These are phyloP conservation scores for Gorsachius magnificus DNA, from an alignment of 2,797 vertebrate genomes.

Conservation along the genomic window DNA sequence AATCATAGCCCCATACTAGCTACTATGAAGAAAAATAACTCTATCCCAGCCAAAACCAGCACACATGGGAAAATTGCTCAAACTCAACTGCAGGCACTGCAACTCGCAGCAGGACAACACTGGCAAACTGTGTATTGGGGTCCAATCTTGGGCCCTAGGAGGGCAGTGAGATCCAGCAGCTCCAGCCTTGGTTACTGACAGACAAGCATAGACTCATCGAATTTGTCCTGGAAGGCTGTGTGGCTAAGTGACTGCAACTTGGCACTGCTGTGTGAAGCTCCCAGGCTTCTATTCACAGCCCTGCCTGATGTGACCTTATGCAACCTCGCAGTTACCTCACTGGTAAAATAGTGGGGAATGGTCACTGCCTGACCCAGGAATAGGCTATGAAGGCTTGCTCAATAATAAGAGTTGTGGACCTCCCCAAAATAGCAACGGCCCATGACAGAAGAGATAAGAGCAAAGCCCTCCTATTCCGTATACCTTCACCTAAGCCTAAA, in stretches of 20 bases:
- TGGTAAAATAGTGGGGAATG: slow-evolving; percentile 21
- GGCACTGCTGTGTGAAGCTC: slow-evolving; percentile 27
- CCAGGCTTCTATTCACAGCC: slow-evolving; percentile 58
- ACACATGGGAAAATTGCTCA: background rate
- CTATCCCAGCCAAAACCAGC: too few species aligned
- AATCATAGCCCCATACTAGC: too few species aligned
- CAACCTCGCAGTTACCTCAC: slow-evolving; percentile 54
- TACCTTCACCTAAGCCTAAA: background rate
- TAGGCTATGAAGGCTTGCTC: slow-evolving; percentile 41
- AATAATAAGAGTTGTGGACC: slow-evolving; percentile 2
- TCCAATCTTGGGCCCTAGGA: background rate
- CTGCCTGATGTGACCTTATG: slow-evolving; percentile 35
- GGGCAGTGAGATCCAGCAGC: background rate
- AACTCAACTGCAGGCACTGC: background rate
- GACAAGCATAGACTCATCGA: background rate
- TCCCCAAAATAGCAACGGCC: slow-evolving; percentile 6
- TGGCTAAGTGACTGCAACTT: slow-evolving; percentile 67
- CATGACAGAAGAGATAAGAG: background rate
- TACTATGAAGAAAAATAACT: too few species aligned
- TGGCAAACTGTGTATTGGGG: background rate
- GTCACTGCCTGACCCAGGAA: slow-evolving; percentile 52
- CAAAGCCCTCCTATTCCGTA: background rate
- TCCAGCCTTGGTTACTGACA: background rate
- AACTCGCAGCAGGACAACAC: background rate
- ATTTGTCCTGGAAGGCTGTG: slow-evolving; percentile 51